Evolutionary conservation across 2,113 vertebrate genomes (phyloP), one percentile per base, ranked within the genome.

Genomic region (Pholis gunnellus): DNA sequence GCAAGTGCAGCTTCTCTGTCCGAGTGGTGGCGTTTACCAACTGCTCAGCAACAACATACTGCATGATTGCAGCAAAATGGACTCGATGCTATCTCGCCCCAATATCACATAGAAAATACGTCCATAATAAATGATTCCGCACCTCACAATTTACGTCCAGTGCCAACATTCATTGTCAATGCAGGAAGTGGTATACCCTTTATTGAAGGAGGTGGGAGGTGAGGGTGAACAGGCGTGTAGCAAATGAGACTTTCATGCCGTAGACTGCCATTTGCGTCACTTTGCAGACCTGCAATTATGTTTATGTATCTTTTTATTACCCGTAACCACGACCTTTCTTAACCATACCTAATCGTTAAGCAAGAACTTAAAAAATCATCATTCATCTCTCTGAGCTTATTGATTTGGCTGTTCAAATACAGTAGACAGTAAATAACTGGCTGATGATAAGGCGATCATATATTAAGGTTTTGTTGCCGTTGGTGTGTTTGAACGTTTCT

Each of bases 1-100:
- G 13, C 29, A 70, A 80, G 44, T 60, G 59, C 54, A 66, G 83
- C 36, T 42, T 71, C 29, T 56, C 56, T 7, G 31, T 42, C 52
- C 34, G 42, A 34, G 42, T n/a, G n/a, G 36, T 67, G 50, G 50
- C n/a, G 36, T 80, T 54, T 38, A 57, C 56, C 18, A 56, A 27
- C 13, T 31, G 48, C 63, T 57, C 29, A 17, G 36, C n/a, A 22
- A 65, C 42, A 63, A 38, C 66, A 67, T 38, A 20, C 54, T 69
- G 29, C 25, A 65, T 40, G n/a, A 63, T 7, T 56, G 8, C 31
- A 78, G 48, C 42, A 75, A 77, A 65, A 60, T 52, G 10, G 38
- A 79, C 29, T 40, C 64, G n/a, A n/a, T 40, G 15, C 66, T 7
- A 29, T 75, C 18, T n/a, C 46, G 56, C 17, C 17, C 25, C 44